phyloP scores from a whole-genome alignment of 2,113 vertebrate species.

The Chaetodon auriga region DNA sequence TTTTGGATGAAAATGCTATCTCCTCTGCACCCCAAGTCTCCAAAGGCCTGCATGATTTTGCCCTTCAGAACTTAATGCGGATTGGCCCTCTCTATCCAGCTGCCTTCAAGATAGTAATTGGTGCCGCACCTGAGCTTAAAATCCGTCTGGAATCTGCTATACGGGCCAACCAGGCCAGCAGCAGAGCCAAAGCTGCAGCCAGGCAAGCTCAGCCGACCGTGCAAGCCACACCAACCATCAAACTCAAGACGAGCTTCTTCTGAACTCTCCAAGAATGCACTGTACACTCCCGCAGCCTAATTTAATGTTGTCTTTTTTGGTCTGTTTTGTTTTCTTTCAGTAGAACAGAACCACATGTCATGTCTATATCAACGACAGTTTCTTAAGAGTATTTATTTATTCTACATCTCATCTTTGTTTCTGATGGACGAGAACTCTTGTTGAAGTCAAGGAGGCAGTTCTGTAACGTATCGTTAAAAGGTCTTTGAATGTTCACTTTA shows the following conservation, averaged over 20 bases:
- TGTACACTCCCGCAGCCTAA: slow-evolving; percentile 15
- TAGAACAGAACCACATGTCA: slow-evolving; percentile 24
- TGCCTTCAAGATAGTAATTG: slow-evolving; percentile 98
- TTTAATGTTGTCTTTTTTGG: slow-evolving; percentile 33
- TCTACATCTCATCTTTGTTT: slow-evolving; percentile 43
- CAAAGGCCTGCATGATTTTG: slow-evolving; percentile 95
- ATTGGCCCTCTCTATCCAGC: slow-evolving; percentile 97
- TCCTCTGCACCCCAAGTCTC: slow-evolving; percentile 88
- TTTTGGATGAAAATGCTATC: slow-evolving; percentile 94
- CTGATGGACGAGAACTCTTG: slow-evolving; percentile 22
- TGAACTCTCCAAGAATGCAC: slow-evolving; percentile 72
- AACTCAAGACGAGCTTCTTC: slow-evolving; percentile 99
- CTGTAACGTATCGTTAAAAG: slow-evolving; percentile 68
- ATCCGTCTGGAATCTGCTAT: slow-evolving; percentile 94
- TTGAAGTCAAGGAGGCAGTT: slow-evolving; percentile 36
- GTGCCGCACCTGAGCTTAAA: slow-evolving; percentile 96
- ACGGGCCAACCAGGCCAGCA: slow-evolving; percentile 94
- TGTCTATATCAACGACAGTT: slow-evolving; percentile 32
- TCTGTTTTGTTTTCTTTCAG: slow-evolving; percentile 40
- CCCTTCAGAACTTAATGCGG: slow-evolving; percentile 96
- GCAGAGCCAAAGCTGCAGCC: slow-evolving; percentile 91
- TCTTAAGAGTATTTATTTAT: slow-evolving; percentile 71
- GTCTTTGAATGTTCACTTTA: slow-evolving; percentile 65
- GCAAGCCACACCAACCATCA: slow-evolving; percentile 95
- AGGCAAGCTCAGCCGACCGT: slow-evolving; percentile 90